Evolutionary conservation across 2,797 vertebrate genomes (phyloP), one percentile per base, ranked within the genome.

Genomic region (Semotilus atromaculatus): DNA sequence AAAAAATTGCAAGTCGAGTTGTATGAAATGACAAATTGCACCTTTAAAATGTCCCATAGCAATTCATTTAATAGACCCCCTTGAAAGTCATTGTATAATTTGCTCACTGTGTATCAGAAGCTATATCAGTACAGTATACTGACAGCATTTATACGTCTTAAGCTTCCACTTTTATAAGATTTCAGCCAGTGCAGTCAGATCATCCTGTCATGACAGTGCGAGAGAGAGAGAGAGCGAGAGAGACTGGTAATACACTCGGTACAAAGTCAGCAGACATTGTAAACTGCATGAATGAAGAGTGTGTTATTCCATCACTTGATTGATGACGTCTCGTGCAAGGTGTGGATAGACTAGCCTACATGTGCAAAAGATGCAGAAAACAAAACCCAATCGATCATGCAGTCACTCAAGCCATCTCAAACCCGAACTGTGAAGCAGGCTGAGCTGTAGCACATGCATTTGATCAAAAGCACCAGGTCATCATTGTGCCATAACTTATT

Each of bases 311-410:
- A 82, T 73, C 75, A 81, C 72, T 87, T 89, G 88, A 89, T 89
- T 82, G 84, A 89, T 88, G 82, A 82, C 48, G n/a, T 85, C 82
- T 76, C 78, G 71, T 80, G 80, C 36, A 78, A 80, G 53, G 68
- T 86, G 86, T 89, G 84, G 84, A 89, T 73, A 80, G 75, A 85
- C 85, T 85, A 88, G 31, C 31, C 31, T 31, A n/a, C 86, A 88
- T 68, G 85, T 89, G 88, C 86, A 89, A 86, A 89, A 86, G 79
- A 89, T 86, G 84, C 68, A 81, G 73, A 66, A 80, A 89, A 89
- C 86, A 83, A 85, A 77, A 76, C 74, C 53, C 82, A 86, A 89
- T 88, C 85, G 71, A 89, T 88, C 88, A 88, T 72, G 71, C 64
- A 85, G 64, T 82, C 74, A 84, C 74, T 75, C 74, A 55, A 40